Base-by-base conservation (phyloP, 2,113 vertebrate species). In the Rallus limicola region DNA sequence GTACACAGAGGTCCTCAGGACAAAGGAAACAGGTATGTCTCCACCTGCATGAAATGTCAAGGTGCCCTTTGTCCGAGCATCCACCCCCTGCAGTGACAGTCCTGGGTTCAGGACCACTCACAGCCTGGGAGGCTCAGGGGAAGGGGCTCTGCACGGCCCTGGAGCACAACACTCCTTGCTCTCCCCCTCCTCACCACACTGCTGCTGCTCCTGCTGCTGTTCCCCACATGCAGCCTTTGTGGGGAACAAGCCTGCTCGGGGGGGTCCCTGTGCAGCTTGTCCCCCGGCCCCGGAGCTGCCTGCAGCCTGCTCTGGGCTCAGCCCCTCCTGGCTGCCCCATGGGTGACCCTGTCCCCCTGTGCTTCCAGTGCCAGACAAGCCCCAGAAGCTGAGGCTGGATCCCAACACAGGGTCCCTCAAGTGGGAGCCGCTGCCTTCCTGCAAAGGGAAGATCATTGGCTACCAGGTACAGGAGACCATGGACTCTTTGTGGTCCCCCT, bases 401-500 rank as follows among this genome's bases (percentile, higher is more conserved):
- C 8, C 50, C 8, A 26, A 14, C 44, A 75, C 34, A 0, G 52
- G 89, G 21, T 65, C 40, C n/a, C 64, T 95, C 44, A n/a, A 9
- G 26, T 96, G 95, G 93, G 14, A 70, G 11, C 12, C 40, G 0
- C 65, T 82, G 81, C 69, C 93, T 44, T 60, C 88, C 44, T 96
- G 93, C 86, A 84, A 78, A 10, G 93, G 88, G 34, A 50, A 96
- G 34, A 92, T 96, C 91, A 50, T 53, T 0, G 88, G 92, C 52
- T 96, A 93, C 40, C 78, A 96, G 93, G 95, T 96, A 93, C 36
- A 36, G 36, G 36, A 36, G 36, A 36, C 2, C 48, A 31, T 0
- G 1, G n/a, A 15, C 14, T 52, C 6, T 16, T 5, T 0, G 1
- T 4, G 9, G 15, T 34, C 1, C 7, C 29, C 13, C 15, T 65